phyloP scores from a whole-genome alignment of 2,888 invertebrate species.

The Pharmacophagus antenor region DNA sequence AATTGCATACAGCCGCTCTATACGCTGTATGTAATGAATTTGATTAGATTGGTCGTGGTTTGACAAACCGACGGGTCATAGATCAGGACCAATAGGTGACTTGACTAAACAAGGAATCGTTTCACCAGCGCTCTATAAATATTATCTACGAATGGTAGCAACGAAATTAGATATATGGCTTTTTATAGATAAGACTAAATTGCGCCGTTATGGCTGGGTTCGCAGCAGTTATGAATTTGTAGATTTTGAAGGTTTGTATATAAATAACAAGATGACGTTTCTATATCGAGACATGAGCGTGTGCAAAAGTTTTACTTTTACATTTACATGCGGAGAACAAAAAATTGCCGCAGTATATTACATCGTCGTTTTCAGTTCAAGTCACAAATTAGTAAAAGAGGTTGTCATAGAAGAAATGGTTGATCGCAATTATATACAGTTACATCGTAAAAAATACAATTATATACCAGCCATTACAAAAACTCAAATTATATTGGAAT shows the following conservation, averaged over 20 bases:
- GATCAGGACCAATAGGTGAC: slow-evolving; percentile 34
- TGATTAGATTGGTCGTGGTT: slow-evolving; percentile 64
- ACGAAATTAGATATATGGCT: slow-evolving; percentile 13
- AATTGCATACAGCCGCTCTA: slow-evolving; percentile 32
- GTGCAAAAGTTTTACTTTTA: too few species aligned
- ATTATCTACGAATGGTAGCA: neutral
- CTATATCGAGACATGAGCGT: neutral
- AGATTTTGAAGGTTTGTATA: neutral
- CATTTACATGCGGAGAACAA: too few species aligned
- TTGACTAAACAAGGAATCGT: slow-evolving; percentile 26
- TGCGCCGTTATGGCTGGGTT: neutral
- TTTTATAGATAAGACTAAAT: slow-evolving; percentile 2
- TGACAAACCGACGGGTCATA: slow-evolving; percentile 58
- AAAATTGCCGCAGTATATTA: too few species aligned
- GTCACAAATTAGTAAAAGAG: too few species aligned
- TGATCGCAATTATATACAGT: too few species aligned
- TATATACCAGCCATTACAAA: too few species aligned
- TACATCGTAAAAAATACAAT: too few species aligned
- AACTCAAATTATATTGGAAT: too few species aligned
- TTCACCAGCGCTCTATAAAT: slow-evolving; percentile 18
- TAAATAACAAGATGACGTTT: neutral
- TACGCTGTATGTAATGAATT: slow-evolving; percentile 51
- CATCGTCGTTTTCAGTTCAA: too few species aligned
- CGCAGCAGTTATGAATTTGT: neutral
- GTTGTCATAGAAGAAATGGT: too few species aligned